Evolutionary conservation across 2,113 vertebrate genomes (phyloP), one percentile per base, ranked within the genome.

Genomic region (Microcebus jonahi): DNA sequence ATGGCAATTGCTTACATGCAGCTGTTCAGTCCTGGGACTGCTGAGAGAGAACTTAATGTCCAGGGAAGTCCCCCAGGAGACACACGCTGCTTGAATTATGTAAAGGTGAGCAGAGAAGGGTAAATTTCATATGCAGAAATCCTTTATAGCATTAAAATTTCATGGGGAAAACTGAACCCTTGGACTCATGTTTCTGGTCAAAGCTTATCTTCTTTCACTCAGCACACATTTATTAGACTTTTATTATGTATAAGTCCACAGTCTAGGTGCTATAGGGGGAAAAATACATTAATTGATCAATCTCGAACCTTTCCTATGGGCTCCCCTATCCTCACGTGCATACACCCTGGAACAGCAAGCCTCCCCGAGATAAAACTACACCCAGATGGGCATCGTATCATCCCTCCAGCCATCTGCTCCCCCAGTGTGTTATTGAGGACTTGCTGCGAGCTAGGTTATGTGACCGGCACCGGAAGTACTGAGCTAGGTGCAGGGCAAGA

Each of bases 81-180:
- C 81, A 75, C 96, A 91, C 48, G 55, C 97, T 81, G 90, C 85
- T 95, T 96, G 95, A 97, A 94, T 97, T 97, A 96, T 97, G 96
- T 96, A 97, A 96, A 97, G 95, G 97, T 94, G 97, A 96, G 57
- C 1, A 3, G 61, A 93, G 94, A 91, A 88, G 77, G 79, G 92
- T 96, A 90, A 92, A 95, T 98, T 97, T 97, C 95, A 96, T 96
- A 96, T 97, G 95, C 96, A 96, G 77, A 97, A 97, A 97, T 94
- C 53, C 65, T 97, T 98, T 93, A 75, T 68, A 61, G 90, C 92
- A 97, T 97, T 97, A 97, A 97, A 97, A 70, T 97, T 98, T 97
- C 96, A 97, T 96, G 92, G 87, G 80, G 65, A 77, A 97, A 96
- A 88, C 88, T 50, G 81, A 96, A 92, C 92, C 67, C 48, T 91